These are phyloP conservation scores for Zaprionus ornatus DNA, from an alignment of 1,140 invertebrate species.

Conservation along the genomic window DNA sequence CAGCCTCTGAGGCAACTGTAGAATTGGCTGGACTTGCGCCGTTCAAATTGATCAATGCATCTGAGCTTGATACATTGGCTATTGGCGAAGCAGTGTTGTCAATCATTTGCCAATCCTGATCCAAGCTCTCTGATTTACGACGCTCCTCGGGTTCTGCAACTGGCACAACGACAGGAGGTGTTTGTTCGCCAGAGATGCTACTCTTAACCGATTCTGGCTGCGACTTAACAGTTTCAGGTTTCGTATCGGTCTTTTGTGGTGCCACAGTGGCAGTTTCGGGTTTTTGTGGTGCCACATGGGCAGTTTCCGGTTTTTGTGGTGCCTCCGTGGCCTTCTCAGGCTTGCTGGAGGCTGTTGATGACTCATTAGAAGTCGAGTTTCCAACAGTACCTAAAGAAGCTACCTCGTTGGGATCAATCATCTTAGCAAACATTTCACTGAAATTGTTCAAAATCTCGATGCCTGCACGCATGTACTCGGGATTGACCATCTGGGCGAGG, in stretches of 20 bases:
- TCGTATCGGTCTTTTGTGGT: background rate
- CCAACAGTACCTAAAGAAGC: constrained; percentile 34
- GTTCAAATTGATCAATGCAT: constrained; percentile 62
- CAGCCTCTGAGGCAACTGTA: constrained; percentile 12
- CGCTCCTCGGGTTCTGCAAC: constrained; percentile 8
- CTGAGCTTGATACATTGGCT: constrained; percentile 37
- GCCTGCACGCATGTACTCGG: constrained; percentile 74
- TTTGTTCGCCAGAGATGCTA: background rate
- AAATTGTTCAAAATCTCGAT: constrained; percentile 79
- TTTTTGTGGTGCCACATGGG: background rate
- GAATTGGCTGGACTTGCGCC: background rate
- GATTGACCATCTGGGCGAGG: constrained; percentile 68
- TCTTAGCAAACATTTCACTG: constrained; percentile 80
- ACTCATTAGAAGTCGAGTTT: constrained; percentile 14
- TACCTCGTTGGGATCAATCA: constrained; percentile 70
- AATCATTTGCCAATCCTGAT: constrained; percentile 74
- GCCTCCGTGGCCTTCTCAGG: constrained; percentile 8
- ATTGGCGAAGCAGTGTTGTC: constrained; percentile 47
- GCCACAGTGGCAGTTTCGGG: constrained; percentile 6
- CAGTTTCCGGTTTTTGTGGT: background rate
- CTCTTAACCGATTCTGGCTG: background rate
- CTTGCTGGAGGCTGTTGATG: constrained; percentile 22
- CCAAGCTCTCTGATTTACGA: constrained; percentile 62
- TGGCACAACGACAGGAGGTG: constrained; percentile 5
- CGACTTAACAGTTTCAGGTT: background rate